Base-by-base conservation (phyloP, 2,888 invertebrate genomes). In the Willowsia nigromaculata region DNA sequence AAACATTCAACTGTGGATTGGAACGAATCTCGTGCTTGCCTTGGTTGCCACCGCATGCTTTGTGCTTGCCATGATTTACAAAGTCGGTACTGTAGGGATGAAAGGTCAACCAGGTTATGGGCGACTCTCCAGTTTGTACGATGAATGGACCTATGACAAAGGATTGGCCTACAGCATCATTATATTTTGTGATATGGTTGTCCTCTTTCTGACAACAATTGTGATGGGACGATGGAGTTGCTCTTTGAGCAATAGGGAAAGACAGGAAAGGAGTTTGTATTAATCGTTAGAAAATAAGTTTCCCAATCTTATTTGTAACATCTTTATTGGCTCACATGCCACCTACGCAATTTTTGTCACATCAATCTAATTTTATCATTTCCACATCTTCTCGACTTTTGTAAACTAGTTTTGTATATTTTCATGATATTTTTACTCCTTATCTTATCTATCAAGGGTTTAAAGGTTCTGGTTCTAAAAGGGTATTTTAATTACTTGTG, bases 131-230 rank as follows among this genome's bases (percentile, higher is more conserved):
- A 71, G 82, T 37, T 85, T 90, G 5, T 91, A 91, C 71, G 88
- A 90, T 25, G 81, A 76, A 27, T 90, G 90, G 89, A 88, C 87
- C n/a, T 91, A 91, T 27, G 88, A 90, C 33, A 87, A 90, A 65
- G 90, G 90, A 3, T 43, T 89, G 18, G 90, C 90, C 6, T 89
- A 89, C 53, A 30, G 33, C 37, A 80, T 87, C 0, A 87, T 89
- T 0, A 80, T 90, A 11, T 89, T 86, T 80, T 87, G 85, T 84
- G 89, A 90, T 78, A 84, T 89, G 80, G 62, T 90, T 22, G 76
- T 90, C 11, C 87, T 90, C 11, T 62, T 87, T n/a, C 37, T 86
- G 11, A 80, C 89, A 1, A 90, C 89, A n/a, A 37, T 84, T 9
- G 43, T 85, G 84, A 89, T 89, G 89, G 87, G 62, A 15, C 22